Evolutionary conservation across 2,113 vertebrate species (phyloP).

Genomic region (Perca flavescens): DNA sequence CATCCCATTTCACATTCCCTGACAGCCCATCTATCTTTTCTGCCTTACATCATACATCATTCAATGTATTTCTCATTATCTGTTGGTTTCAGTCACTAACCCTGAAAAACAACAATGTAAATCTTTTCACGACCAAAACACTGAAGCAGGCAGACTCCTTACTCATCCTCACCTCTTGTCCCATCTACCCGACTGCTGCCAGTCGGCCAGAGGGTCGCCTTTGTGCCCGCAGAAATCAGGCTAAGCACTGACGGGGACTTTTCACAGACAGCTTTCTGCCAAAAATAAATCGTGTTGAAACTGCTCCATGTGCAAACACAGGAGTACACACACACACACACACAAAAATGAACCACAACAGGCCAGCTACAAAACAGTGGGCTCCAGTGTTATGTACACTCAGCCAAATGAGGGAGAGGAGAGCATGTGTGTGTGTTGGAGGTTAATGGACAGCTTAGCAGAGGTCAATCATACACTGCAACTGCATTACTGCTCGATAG

Average conservation of each 20-base stretch:
- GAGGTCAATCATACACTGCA: constrained; percentile 66
- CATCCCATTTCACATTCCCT: constrained; percentile 11
- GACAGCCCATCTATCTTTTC: neutral
- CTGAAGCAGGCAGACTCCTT: neutral
- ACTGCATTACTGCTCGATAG: constrained; percentile 48
- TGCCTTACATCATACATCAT: neutral
- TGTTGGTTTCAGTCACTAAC: neutral
- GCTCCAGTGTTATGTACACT: constrained; percentile 13
- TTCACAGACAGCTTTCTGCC: constrained; percentile 1
- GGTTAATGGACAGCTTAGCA: constrained; percentile 73
- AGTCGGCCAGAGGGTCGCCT: constrained; percentile 28
- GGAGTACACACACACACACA: neutral
- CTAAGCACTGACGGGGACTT: neutral
- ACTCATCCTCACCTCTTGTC: constrained; percentile 9
- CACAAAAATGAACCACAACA: constrained; percentile 6
- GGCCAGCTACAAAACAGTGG: constrained; percentile 36
- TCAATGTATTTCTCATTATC: constrained; percentile 7
- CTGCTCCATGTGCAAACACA: constrained; percentile 24
- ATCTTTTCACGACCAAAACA: neutral
- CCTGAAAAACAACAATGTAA: neutral
- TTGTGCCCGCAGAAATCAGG: constrained; percentile 18
- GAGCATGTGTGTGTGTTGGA: constrained; percentile 51
- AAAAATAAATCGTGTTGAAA: constrained; percentile 32
- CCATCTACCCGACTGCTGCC: constrained; percentile 11
- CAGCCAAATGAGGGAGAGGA: constrained; percentile 52